Percentiles rank a stretch among this genome's conserved stretches.
phyloP scores from a whole-genome alignment of 2,797 vertebrate genomes.

The Hirundo rustica region DNA sequence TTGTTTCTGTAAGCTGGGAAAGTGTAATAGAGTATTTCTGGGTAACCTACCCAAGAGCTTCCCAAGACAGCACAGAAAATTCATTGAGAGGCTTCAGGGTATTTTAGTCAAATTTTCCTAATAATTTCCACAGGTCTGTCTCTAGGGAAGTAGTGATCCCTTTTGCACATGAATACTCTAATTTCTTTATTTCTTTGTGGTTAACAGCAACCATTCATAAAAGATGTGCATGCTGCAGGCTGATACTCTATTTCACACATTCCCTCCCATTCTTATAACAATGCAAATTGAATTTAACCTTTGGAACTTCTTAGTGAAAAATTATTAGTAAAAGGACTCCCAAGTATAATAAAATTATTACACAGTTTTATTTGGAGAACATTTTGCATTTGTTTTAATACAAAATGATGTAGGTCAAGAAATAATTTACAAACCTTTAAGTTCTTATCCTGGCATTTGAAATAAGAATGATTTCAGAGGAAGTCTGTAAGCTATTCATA shows the following conservation, averaged over 20 bases:
- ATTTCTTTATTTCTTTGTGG: neutral
- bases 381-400: conserved; percentile 80
- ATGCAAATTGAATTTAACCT: neutral
- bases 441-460: conserved; percentile 77
- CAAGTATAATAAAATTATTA: conserved; percentile 73
- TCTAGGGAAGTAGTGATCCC: neutral
- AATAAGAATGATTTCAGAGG: conserved; percentile 80
- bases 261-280: neutral
- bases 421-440: conserved; percentile 81
- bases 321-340: conserved; percentile 36
- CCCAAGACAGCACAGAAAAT: neutral
- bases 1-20: neutral
- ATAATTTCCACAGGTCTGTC: neutral
- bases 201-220: neutral
- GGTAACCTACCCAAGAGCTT: neutral
- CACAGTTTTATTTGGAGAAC: conserved; percentile 78
- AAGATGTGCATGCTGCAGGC: neutral
- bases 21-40: neutral
- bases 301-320: neutral
- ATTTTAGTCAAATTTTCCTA: neutral
- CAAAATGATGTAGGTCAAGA: conserved; percentile 80
- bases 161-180: neutral
- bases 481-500: conserved; percentile 78
- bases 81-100: neutral
- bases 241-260: neutral